These are phyloP conservation scores for Drosophila nr. perissopoda DNA, from an alignment of 2,888 invertebrate species.

Conservation along the genomic window DNA sequence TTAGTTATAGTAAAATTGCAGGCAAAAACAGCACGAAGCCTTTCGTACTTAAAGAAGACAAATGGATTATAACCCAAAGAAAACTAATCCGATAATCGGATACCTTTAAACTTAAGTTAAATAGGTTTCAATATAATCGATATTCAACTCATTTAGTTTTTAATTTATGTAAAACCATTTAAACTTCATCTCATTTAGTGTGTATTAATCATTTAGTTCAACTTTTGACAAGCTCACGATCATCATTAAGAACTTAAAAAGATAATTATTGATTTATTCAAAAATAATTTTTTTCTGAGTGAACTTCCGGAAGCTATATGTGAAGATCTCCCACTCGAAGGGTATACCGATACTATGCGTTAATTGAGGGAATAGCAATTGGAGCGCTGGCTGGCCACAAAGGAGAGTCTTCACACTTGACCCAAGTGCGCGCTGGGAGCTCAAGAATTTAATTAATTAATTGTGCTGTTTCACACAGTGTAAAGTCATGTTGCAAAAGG, in stretches of 20 bases:
- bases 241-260: background rate
- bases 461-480: conserved; percentile 50
- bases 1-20: conserved; percentile 16
- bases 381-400: conserved; percentile 46
- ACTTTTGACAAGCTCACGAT: background rate
- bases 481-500: conserved; percentile 12
- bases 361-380: conserved; percentile 22
- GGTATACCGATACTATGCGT: background rate
- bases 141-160: background rate
- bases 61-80: conserved; percentile 44
- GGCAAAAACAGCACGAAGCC: conserved; percentile 3
- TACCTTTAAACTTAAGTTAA: background rate
- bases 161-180: background rate
- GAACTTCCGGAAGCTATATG: background rate
- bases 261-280: background rate
- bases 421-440: conserved; percentile 54
- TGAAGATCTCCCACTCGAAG: background rate
- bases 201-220: background rate
- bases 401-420: conserved; percentile 66
- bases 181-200: background rate
- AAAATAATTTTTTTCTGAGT: background rate
- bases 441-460: conserved; percentile 79
- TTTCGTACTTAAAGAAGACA: conserved; percentile 34
- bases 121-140: background rate
- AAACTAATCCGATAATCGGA: background rate